These are phyloP conservation scores for Aromia moschata DNA, from an alignment of 2,888 invertebrate species.

Conservation along the genomic window DNA sequence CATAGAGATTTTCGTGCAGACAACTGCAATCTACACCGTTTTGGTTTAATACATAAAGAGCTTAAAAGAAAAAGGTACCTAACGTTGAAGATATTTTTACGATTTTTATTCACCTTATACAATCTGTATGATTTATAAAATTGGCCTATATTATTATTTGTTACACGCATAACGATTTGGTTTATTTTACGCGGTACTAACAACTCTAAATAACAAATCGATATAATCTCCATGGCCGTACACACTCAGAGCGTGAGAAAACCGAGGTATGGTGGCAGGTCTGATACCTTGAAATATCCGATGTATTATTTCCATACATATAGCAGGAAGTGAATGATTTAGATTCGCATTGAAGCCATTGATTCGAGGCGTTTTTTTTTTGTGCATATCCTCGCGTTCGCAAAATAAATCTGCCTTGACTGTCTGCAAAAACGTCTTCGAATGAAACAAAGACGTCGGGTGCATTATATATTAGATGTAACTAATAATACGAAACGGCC, in stretches of 20 bases:
- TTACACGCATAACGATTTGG: constrained; percentile 14
- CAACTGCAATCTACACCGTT: too few species aligned
- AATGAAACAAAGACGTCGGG: constrained; percentile 5
- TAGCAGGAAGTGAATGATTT: constrained; percentile 36
- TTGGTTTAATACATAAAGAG: too few species aligned
- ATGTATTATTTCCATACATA: constrained; percentile 25
- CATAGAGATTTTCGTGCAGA: too few species aligned
- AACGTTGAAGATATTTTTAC: too few species aligned
- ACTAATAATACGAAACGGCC: constrained; percentile 1
- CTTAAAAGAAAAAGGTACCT: too few species aligned
- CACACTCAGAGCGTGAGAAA: constrained; percentile 21
- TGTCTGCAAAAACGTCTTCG: constrained; percentile 8
- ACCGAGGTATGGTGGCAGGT: constrained; percentile 16
- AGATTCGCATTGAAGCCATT: constrained; percentile 25
- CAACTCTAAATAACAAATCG: constrained; percentile 25
- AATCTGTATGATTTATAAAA: too few species aligned
- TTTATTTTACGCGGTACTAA: constrained; percentile 20
- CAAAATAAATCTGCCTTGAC: constrained; percentile 26
- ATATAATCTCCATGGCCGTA: constrained; percentile 20
- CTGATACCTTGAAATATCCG: constrained; percentile 28
- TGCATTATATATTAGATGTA: constrained; percentile 10
- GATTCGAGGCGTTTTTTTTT: constrained; percentile 28
- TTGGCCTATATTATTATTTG: too few species aligned
- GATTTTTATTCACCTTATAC: too few species aligned
- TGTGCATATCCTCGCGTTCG: constrained; percentile 16